phyloP scores from a whole-genome alignment of 1,140 invertebrate species.

The Vanessa tameamea region DNA sequence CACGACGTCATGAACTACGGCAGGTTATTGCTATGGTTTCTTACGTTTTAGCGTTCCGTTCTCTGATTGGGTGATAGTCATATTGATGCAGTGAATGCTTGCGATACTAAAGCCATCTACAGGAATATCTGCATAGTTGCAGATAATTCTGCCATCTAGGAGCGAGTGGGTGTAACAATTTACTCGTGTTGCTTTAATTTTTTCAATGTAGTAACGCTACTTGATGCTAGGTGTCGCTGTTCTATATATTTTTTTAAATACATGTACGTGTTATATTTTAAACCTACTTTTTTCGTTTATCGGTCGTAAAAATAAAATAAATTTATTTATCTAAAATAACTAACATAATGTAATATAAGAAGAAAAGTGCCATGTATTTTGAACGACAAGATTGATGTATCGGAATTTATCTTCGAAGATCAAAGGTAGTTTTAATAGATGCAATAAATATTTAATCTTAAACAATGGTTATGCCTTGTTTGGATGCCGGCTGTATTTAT shows the following conservation, averaged over 20 bases:
- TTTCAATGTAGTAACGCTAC: not conserved
- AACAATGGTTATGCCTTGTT: not conserved
- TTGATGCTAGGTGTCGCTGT: slow-evolving; percentile 14
- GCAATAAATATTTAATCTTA: not conserved
- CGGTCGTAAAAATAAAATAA: too few relatives aligned
- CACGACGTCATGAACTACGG: slow-evolving; percentile 61
- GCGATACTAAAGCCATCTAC: slow-evolving; percentile 11
- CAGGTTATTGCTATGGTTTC: slow-evolving; percentile 36
- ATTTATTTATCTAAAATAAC: too few relatives aligned
- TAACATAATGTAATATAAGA: too few relatives aligned
- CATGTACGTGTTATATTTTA: too few relatives aligned
- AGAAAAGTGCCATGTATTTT: not conserved
- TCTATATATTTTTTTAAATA: too few relatives aligned
- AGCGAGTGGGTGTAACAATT: not conserved
- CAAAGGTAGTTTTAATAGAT: slow-evolving; percentile 4
- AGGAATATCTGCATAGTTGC: not conserved
- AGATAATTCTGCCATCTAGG: slow-evolving; percentile 8
- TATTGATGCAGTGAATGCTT: slow-evolving; percentile 1
- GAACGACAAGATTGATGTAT: not conserved
- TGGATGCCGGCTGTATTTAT: not conserved
- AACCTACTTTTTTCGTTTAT: too few relatives aligned
- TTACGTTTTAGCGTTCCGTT: slow-evolving; percentile 13
- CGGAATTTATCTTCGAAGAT: slow-evolving; percentile 8
- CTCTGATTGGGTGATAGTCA: slow-evolving; percentile 44
- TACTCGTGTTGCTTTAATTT: not conserved